Evolutionary conservation across 1,140 invertebrate species (phyloP), one percentile per base, ranked within the genome.

Genomic region (Chrysomallon squamiferum): DNA sequence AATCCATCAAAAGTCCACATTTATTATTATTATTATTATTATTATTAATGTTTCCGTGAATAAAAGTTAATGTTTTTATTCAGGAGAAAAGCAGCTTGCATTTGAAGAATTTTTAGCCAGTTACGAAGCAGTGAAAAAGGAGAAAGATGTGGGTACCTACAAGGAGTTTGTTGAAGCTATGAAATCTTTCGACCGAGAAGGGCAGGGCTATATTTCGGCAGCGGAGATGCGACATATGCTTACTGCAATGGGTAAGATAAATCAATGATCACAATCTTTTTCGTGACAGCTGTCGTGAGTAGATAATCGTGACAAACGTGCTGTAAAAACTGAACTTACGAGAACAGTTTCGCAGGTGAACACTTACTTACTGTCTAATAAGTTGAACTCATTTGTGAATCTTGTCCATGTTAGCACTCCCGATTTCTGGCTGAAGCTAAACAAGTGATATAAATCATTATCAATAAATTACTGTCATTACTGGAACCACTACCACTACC

Each of bases 161-260:
- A 95, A 98, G 84, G 97, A 99, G 87, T 99, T 99, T 90, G 89
- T 98, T 82, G 97, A 99, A 88, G 98, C 96, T 88, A 90, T 99
- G 87, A 99, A 99, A 87, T 91, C 98, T 76, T 99, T 98, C 89
- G 97, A 99, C 90, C 97, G 99, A 88, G 90, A 91, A 83, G 97
- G 98, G 86, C 95, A 98, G 80, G 97, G 97, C 73, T 92, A 90
- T 77, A 98, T 99, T 92, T 90, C 98, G 80, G 90, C 90, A 77
- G 97, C 95, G 88, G 97, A 99, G 89, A 90, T 99, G 81, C 91
- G 94, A 79, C 96, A 99, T 90, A 95, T 95, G 74, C 91, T 99
- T 64, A 88, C 97, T 71, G 91, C 95, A 68, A 90, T 99, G 84
- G 97, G 95, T 96, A 86, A 89, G 86, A 38, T 22, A 11, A n/a